A percentile compares a stretch with the other conserved stretches of the same genome.
Evolutionary conservation across 1,140 invertebrate genomes (phyloP).

Genomic region (Plectrocnemia conspersa): DNA sequence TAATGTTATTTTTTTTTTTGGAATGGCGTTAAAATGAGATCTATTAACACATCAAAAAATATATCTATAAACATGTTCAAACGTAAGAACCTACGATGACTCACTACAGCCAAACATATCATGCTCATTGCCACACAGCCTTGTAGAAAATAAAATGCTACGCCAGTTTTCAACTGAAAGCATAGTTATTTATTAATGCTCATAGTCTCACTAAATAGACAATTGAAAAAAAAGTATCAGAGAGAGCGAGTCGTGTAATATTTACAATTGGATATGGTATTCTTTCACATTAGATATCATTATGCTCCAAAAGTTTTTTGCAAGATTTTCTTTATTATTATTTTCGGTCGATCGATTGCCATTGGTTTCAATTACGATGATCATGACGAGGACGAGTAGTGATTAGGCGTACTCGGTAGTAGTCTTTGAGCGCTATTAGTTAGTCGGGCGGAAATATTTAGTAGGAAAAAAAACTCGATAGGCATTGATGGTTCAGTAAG

Average conservation of each 20-base stretch:
- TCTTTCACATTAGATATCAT: no score
- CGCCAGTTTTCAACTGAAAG: conserved; percentile 26
- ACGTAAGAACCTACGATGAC: conserved; percentile 37
- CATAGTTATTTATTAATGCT: conserved; percentile 25
- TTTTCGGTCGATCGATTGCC: no score
- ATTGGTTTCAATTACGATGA: no score
- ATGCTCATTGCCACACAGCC: conserved; percentile 36
- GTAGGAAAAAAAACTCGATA: conserved; percentile 6
- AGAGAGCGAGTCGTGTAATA: no score
- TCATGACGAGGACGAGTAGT: no score
- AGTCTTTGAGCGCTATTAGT: conserved; percentile 14
- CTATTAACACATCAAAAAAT: conserved; percentile 16
- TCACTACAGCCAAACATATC: conserved; percentile 36
- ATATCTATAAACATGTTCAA: conserved; percentile 31
- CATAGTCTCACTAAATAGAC: conserved; percentile 21
- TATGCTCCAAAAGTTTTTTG: no score
- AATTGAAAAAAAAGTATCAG: background rate
- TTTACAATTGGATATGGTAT: no score
- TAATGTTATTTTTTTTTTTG: conserved; percentile 19
- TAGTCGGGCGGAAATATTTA: conserved; percentile 15
- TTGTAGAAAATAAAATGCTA: conserved; percentile 34
- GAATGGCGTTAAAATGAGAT: conserved; percentile 16
- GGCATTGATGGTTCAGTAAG: conserved; percentile 23
- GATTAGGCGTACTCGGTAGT: conserved; percentile 19
- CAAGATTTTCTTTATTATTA: no score